Evolutionary conservation across 2,888 invertebrate genomes (phyloP).

Genomic region (Xanthostigma xanthostigma): DNA sequence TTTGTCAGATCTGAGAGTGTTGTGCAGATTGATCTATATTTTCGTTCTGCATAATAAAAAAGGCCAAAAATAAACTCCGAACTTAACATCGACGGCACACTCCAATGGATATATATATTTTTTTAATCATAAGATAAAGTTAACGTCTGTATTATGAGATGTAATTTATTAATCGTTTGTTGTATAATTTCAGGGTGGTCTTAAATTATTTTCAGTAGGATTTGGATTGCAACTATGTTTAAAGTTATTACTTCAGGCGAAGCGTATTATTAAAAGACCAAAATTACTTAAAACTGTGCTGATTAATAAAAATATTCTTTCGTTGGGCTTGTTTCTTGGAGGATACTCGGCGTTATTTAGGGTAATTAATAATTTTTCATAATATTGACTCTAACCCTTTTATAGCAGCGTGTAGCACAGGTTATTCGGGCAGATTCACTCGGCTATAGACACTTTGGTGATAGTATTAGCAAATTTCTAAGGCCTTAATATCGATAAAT

Average conservation of each 20-base stretch:
- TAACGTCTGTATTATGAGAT: no score
- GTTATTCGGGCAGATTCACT: no score
- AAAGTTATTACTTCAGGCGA: constrained; percentile 40
- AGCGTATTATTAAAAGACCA: constrained; percentile 35
- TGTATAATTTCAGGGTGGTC: constrained; percentile 32
- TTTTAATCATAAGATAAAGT: no score
- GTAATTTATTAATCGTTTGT: no score
- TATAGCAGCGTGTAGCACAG: no score
- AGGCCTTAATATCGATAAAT: no score
- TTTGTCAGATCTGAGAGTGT: no score
- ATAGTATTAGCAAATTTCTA: background rate
- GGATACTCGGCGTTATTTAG: constrained; percentile 51
- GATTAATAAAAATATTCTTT: constrained; percentile 37
- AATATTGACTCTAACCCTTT: background rate
- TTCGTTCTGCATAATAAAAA: no score
- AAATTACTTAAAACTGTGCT: constrained; percentile 33
- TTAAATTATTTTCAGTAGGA: constrained; percentile 45
- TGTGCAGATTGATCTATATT: no score
- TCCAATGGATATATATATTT: no score
- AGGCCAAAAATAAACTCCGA: no score
- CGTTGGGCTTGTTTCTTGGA: constrained; percentile 52
- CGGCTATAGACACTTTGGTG: background rate
- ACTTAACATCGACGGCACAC: no score
- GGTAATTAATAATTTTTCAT: constrained; percentile 29
- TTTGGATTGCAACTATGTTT: constrained; percentile 42